A percentile compares a stretch with the other conserved stretches of the same genome.
Conservation (phyloP, 2,888 invertebrate genomes). For the Leucania comma region DNA sequence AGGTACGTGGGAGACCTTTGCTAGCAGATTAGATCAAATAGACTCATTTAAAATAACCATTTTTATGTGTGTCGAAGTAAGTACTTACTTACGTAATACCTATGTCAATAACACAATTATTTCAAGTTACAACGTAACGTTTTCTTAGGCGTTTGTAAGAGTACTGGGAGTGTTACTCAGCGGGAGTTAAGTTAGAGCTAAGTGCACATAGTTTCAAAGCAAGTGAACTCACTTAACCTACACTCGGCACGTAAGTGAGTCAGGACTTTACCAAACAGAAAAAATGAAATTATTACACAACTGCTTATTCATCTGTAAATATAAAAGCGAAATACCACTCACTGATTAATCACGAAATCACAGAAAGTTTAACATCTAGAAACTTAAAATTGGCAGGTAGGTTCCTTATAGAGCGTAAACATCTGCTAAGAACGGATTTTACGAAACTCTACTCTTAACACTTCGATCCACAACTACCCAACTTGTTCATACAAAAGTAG, state of each 20-base stretch:
- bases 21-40: neutral
- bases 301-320: constrained; percentile 4
- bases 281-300: neutral
- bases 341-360: no score
- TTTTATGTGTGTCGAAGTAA: neutral
- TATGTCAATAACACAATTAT: constrained; percentile 17
- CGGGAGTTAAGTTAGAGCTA: constrained; percentile 60
- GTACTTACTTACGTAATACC: neutral
- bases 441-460: no score
- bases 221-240: constrained; percentile 42
- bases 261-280: constrained; percentile 23
- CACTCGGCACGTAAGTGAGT: constrained; percentile 6
- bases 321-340: no score
- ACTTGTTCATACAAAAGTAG: no score
- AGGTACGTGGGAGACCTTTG: neutral
- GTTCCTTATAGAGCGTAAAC: no score
- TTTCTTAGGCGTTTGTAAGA: constrained; percentile 51
- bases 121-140: neutral
- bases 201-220: constrained; percentile 62
- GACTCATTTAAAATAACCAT: neutral
- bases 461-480: no score
- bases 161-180: constrained; percentile 62
- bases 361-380: no score
- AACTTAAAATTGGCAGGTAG: no score
- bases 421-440: no score